Evolutionary conservation across 2,888 invertebrate species (phyloP).

Genomic region (Microplitis deprimator): DNA sequence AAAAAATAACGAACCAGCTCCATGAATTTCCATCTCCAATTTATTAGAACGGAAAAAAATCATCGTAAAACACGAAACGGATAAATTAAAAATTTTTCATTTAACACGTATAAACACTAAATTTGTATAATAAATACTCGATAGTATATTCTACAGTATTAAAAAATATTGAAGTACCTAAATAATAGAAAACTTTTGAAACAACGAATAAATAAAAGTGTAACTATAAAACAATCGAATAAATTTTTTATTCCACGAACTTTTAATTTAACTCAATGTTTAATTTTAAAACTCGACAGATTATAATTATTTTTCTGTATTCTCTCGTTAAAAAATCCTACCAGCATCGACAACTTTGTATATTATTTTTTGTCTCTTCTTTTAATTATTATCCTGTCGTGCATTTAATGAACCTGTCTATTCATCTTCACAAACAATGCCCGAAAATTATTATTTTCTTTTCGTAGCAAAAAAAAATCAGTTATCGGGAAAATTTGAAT

Average conservation of each 20-base stretch:
- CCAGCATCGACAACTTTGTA: background rate
- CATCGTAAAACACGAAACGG: background rate
- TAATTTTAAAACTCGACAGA: background rate
- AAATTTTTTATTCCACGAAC: background rate
- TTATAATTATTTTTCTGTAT: background rate
- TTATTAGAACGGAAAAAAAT: background rate
- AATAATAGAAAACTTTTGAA: background rate
- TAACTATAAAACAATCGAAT: background rate
- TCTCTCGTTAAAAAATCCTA: background rate
- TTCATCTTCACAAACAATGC: background rate
- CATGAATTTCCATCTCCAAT: background rate
- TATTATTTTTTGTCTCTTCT: background rate
- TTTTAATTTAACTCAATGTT: background rate
- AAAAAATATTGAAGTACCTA: background rate
- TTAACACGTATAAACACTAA: background rate
- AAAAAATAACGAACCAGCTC: background rate
- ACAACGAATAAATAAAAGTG: background rate
- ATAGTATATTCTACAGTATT: background rate
- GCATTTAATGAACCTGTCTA: background rate
- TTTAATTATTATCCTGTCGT: constrained; percentile 12
- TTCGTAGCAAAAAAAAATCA: background rate
- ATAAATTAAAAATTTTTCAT: background rate
- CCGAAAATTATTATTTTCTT: background rate
- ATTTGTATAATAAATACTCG: background rate
- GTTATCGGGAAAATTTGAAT: background rate